A percentile compares a stretch with the other conserved stretches of the same genome.
These are phyloP conservation scores for Acrobasis consociella DNA, from an alignment of 2,888 invertebrate species.

Conservation along the genomic window DNA sequence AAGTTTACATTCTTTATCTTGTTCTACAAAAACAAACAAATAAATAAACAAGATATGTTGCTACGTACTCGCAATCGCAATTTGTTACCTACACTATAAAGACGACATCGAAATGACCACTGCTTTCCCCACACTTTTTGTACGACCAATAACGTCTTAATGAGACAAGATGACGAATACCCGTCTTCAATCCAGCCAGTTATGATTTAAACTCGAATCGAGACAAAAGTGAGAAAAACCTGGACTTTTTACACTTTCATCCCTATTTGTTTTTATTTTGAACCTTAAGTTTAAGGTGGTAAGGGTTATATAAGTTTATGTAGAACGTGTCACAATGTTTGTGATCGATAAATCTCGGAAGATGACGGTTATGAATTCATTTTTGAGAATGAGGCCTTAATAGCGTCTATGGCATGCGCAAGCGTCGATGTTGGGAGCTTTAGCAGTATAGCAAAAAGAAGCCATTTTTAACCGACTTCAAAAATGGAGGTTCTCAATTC, in stretches of 20 bases:
- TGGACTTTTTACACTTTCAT: slow-evolving; percentile 6
- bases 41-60: not conserved
- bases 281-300: not conserved
- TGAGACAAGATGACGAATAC: slow-evolving; percentile 60
- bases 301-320: not conserved
- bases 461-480: no score
- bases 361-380: slow-evolving; percentile 47
- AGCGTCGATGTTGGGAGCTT: not conserved
- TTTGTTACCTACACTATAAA: slow-evolving; percentile 14
- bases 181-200: slow-evolving; percentile 37
- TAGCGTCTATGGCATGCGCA: slow-evolving; percentile 22
- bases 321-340: slow-evolving; percentile 20
- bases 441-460: no score
- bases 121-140: slow-evolving; percentile 43
- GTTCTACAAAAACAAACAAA: not conserved
- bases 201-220: slow-evolving; percentile 42
- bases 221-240: slow-evolving; percentile 40
- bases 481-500: no score
- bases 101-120: slow-evolving; percentile 11
- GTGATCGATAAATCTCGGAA: slow-evolving; percentile 45
- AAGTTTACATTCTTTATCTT: not conserved
- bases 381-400: slow-evolving; percentile 32
- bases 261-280: slow-evolving; percentile 8
- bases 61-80: not conserved
- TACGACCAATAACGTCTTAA: slow-evolving; percentile 56